Percentiles rank a stretch among this genome's conserved stretches.
Evolutionary conservation across 2,113 vertebrate genomes (phyloP).

Genomic region (Heterocephalus glaber): DNA sequence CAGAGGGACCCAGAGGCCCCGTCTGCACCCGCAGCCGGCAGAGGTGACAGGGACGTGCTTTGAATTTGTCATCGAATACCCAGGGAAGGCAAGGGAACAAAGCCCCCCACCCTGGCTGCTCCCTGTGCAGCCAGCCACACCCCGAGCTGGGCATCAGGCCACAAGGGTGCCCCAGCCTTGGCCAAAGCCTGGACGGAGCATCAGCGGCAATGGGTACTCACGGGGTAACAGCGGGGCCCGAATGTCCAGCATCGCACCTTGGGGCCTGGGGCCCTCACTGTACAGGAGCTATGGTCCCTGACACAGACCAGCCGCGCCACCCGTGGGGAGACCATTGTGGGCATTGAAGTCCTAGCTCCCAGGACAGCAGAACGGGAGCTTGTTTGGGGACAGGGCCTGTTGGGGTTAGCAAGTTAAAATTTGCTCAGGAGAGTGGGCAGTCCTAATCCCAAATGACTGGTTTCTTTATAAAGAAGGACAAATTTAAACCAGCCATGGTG

Average conservation of each 20-base stretch:
- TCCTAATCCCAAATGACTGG: background rate
- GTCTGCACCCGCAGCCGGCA: background rate
- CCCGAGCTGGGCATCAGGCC: too few relatives aligned
- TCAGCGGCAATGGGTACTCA: accelerated
- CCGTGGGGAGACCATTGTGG: background rate
- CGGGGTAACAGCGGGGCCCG: accelerated
- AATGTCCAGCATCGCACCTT: accelerated
- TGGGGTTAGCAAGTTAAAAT: background rate
- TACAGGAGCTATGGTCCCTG: background rate
- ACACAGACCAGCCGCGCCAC: background rate
- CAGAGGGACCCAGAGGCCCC: background rate
- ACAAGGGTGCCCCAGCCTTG: background rate
- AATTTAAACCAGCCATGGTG: background rate
- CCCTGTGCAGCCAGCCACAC: background rate
- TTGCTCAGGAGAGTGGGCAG: background rate
- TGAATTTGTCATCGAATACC: background rate
- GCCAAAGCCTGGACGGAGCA: background rate
- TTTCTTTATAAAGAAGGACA: background rate
- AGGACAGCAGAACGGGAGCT: too few relatives aligned
- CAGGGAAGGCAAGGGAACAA: background rate
- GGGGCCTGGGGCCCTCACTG: background rate
- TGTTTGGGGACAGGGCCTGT: background rate
- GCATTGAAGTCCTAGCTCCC: background rate
- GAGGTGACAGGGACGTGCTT: background rate
- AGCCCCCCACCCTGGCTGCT: background rate